Conservation (phyloP, 2,888 invertebrate species). For the Glyphotaelius pellucidus region DNA sequence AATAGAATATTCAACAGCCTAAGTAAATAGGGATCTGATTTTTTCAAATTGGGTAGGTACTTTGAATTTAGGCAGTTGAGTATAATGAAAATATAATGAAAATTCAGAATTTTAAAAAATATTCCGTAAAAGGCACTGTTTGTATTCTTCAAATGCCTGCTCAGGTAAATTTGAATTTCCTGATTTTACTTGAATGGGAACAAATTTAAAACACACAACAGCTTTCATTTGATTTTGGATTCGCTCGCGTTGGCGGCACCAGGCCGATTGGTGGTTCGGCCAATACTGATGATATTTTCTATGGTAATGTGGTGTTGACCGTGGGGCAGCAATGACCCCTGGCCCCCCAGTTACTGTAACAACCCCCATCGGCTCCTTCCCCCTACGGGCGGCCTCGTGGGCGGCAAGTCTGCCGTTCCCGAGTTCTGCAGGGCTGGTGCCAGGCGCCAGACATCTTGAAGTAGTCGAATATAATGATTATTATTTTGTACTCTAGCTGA, state of each 20-base stretch:
- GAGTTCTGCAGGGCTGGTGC: conserved; percentile 25
- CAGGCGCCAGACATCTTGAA: conserved; percentile 15
- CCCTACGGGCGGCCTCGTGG: conserved; percentile 9
- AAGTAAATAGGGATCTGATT: neutral
- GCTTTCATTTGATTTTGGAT: conserved; percentile 14
- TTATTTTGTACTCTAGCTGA: neutral
- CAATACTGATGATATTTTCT: conserved; percentile 55
- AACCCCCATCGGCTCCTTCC: neutral
- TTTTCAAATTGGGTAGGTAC: neutral
- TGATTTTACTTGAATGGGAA: neutral
- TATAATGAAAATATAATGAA: neutral
- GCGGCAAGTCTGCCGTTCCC: conserved; percentile 10
- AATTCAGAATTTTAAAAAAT: neutral
- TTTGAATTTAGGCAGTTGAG: neutral
- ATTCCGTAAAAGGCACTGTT: neutral
- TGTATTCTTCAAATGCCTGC: neutral
- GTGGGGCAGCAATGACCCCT: conserved; percentile 64
- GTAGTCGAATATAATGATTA: neutral
- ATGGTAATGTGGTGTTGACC: conserved; percentile 58
- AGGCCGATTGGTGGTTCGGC: conserved; percentile 53
- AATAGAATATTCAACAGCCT: conserved; percentile 18
- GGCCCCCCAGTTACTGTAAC: conserved; percentile 27
- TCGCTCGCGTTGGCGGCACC: conserved; percentile 47
- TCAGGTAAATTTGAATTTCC: neutral
- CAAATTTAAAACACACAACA: neutral